phyloP scores from a whole-genome alignment of 2,797 vertebrate genomes.

The Amblyopsis hoosieri region DNA sequence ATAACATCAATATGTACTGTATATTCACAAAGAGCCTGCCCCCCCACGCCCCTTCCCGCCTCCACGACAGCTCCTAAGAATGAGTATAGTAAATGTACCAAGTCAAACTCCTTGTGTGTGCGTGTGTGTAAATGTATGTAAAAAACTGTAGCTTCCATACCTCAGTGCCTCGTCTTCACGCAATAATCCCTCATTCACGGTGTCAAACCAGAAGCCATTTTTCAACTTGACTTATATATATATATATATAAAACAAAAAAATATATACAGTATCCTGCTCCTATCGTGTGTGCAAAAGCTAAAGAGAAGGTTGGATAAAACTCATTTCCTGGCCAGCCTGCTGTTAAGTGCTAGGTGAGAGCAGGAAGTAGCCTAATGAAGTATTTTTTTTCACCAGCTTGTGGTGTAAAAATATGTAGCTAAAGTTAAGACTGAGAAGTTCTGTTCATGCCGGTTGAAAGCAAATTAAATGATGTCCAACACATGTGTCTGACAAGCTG shows the following conservation, averaged over 20 bases:
- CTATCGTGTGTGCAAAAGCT: not conserved
- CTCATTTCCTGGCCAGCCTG: not conserved
- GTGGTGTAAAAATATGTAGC: too few relatives aligned
- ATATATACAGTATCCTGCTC: too few relatives aligned
- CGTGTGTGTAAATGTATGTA: not conserved
- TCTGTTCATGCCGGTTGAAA: too few relatives aligned
- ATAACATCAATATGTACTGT: not conserved
- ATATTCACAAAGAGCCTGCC: too few relatives aligned
- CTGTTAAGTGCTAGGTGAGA: too few relatives aligned
- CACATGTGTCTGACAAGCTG: not conserved
- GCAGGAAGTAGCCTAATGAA: too few relatives aligned
- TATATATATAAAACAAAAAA: too few relatives aligned
- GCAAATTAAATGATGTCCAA: conserved; percentile 14
- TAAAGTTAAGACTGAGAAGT: too few relatives aligned
- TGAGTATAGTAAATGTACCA: not conserved
- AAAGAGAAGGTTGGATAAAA: not conserved
- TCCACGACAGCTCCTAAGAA: too few relatives aligned
- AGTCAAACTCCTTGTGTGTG: not conserved
- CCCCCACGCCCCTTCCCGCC: too few relatives aligned
- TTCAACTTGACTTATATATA: not conserved
- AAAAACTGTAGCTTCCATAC: not conserved
- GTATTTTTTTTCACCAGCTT: not conserved
- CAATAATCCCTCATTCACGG: not conserved
- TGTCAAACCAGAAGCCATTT: not conserved
- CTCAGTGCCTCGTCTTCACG: too few relatives aligned